Base-by-base conservation (phyloP, 2,797 vertebrate genomes). In the Gephyroberyx darwinii region DNA sequence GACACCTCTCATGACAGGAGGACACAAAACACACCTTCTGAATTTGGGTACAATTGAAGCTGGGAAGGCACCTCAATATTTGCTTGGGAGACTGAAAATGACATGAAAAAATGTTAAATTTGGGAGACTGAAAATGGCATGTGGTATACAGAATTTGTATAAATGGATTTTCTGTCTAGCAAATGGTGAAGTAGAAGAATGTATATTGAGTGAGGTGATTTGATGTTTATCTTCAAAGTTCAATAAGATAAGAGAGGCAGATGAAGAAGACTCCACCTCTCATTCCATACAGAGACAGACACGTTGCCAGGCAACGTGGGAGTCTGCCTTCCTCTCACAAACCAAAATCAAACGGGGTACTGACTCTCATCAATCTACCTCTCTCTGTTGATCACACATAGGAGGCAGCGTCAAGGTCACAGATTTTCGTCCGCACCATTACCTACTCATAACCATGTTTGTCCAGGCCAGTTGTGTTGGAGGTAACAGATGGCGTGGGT, bases 361-460 rank as follows among this genome's bases (percentile, higher is more conserved):
- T 31, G 77, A 69, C 83, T 86, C 85, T 89, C 90, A 92, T 93
- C 92, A 90, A 91, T 92, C 92, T 88, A 43, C 55, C 81, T 72
- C 80, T 69, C 64, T 48, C 51, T 71, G 69, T 67, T 87, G 84
- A 88, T 91, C 92, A 89, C 91, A 93, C 88, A 81, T 81, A 87
- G 82, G 77, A 90, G 89, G 89, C 84, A 83, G 85, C 90, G 92
- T 93, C 92, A 94, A 93, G 92, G 93, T 94, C 92, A 86, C 87
- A 78, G 91, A 86, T 91, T 89, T 62, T 88, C 84, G 91, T 91
- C 90, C 74, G 89, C 92, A 82, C 89, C 93, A 94, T 93, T 93
- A 93, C 90, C 90, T 90, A 88, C 90, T 90, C 88, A 85, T 90
- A 87, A 88, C 84, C 45, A 53, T 93, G 93, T 93, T 93, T 93